phyloP scores from a whole-genome alignment of 2,113 vertebrate species.

The Sus scrofa region T2T-Sscrofa CM000826.6:151970001-151970500 shows the following conservation, averaged over 20 bases:
- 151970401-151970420: neutral
- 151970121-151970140: no score
- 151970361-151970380: neutral
- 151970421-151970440: neutral
- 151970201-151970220: neutral
- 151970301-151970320: neutral
- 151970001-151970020: rapidly evolving
- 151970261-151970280: neutral
- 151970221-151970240: neutral
- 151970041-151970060: neutral
- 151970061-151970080: neutral
- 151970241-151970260: neutral
- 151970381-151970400: neutral
- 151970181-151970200: no score
- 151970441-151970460: neutral
- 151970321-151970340: neutral
- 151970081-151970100: neutral
- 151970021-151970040: no score
- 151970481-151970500: neutral
- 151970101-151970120: neutral
- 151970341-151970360: neutral
- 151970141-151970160: neutral
- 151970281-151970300: neutral
- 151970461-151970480: neutral
- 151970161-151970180: neutral